Base-by-base conservation (phyloP, 30 jellyfish, hydroid and myxozoan species). In the Phacellophora camtschatica region DNA sequence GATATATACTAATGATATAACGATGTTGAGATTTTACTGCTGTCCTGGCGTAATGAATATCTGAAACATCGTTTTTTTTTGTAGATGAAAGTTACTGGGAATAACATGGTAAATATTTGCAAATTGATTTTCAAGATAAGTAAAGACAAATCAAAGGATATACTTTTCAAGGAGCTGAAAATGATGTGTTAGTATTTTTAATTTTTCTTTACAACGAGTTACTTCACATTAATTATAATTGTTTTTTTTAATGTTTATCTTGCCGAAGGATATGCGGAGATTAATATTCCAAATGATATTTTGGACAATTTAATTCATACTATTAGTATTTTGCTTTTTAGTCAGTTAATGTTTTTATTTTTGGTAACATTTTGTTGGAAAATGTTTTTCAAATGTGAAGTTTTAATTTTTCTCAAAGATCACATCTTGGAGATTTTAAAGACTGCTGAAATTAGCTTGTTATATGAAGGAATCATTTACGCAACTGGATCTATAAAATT, bases 51-150 rank as follows among this genome's bases (percentile, higher is more conserved):
- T n/a, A n/a, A n/a, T n/a, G n/a, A n/a, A n/a, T n/a, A n/a, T n/a
- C n/a, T n/a, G n/a, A n/a, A n/a, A n/a, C n/a, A n/a, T n/a, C n/a
- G 25, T 23, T 39, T 36, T 4, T 20, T 20, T 2, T 62, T 59
- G 35, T 35, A 57, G 85, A 78, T 75, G 88, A 75, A 30, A 23
- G 88, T 75, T 29, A 75, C 88, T 11, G 79, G 77, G 22, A 73
- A 35, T 0, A 73, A 73, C 27, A 10, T 88, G 50, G 90, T 63
- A 12, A 81, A 59, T 50, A 76, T 88, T 41, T 88, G 95, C 51
- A 88, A 88, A 55, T 50, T 81, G 78, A 51, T 88, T 35, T 88
- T 80, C 76, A 74, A 79, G 51, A 81, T 88, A 19, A 76, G 90
- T 50, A 74, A 71, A 39, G 88, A 88, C 70, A 81, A 82, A 72